Evolutionary conservation across 2,797 vertebrate species (phyloP).

Genomic region (Synaphobranchus kaupii): DNA sequence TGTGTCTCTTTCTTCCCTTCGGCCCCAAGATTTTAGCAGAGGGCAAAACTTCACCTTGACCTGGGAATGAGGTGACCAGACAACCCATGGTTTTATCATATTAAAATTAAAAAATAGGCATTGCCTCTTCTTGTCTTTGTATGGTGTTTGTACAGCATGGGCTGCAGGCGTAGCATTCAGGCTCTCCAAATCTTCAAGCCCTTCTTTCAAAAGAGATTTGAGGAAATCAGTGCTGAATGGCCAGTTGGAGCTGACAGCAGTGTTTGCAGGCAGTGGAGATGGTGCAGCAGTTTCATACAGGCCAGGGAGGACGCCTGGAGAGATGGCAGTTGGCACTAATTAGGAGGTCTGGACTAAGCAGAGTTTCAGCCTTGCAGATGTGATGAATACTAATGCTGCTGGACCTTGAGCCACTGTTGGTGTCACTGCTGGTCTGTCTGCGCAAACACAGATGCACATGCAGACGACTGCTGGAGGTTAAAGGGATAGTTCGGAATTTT

Average conservation of each 20-base stretch:
- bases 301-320: constrained; percentile 40
- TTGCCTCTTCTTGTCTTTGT: constrained; percentile 17
- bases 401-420: constrained; percentile 46
- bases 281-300: constrained; percentile 6
- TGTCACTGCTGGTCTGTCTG: constrained; percentile 40
- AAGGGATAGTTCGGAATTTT: not conserved
- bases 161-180: not conserved
- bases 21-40: constrained; percentile 41
- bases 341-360: constrained; percentile 44
- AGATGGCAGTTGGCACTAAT: constrained; percentile 58
- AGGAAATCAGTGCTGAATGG: constrained; percentile 30
- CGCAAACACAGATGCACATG: constrained; percentile 55
- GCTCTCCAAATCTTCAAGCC: not conserved
- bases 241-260: constrained; percentile 16
- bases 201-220: constrained; percentile 40
- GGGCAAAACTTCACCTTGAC: constrained; percentile 55
- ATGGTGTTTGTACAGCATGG: not conserved
- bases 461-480: constrained; percentile 14
- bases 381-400: constrained; percentile 53
- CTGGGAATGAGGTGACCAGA: constrained; percentile 43
- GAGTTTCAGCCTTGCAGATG: constrained; percentile 44
- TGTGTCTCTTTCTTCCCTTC: constrained; percentile 46
- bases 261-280: constrained; percentile 33
- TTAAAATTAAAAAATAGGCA: constrained; percentile 47
- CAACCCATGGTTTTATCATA: constrained; percentile 20